Evolutionary conservation across 2,888 invertebrate species (phyloP).

Genomic region (Diachrysia chrysitis): DNA sequence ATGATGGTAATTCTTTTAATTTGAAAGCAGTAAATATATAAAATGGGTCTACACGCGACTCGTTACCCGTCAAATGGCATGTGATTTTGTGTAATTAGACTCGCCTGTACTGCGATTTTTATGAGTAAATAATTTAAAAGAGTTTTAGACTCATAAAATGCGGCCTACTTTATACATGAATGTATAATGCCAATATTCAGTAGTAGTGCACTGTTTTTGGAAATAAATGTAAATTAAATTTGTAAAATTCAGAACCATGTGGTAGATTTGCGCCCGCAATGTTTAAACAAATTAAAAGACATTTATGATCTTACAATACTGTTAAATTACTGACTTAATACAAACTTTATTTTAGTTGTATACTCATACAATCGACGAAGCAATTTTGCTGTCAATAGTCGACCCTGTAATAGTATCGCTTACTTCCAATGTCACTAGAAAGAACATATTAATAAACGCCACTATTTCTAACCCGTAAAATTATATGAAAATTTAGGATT

Average conservation of each 20-base stretch:
- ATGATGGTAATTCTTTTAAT: slow-evolving; percentile 49
- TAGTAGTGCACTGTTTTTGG: too few relatives aligned
- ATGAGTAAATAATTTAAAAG: neutral
- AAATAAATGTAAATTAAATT: too few relatives aligned
- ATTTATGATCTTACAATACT: too few relatives aligned
- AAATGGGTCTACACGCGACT: slow-evolving; percentile 33
- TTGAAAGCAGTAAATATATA: slow-evolving; percentile 45
- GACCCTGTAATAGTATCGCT: neutral
- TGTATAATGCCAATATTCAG: neutral
- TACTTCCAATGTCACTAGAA: neutral
- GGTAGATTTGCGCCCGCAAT: too few relatives aligned
- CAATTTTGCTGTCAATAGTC: neutral
- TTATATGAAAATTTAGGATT: too few relatives aligned
- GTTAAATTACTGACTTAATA: too few relatives aligned
- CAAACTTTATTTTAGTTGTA: neutral
- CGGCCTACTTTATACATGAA: neutral
- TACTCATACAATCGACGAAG: neutral
- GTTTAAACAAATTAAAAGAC: too few relatives aligned
- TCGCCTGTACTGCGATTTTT: slow-evolving; percentile 2
- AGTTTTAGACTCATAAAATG: neutral
- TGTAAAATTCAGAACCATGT: too few relatives aligned
- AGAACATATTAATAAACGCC: neutral
- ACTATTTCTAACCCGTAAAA: neutral
- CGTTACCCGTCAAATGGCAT: slow-evolving; percentile 16
- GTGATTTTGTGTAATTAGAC: slow-evolving; percentile 13